Evolutionary conservation across 2,797 vertebrate species (phyloP).

Genomic region (Sternotherus odoratus): DNA sequence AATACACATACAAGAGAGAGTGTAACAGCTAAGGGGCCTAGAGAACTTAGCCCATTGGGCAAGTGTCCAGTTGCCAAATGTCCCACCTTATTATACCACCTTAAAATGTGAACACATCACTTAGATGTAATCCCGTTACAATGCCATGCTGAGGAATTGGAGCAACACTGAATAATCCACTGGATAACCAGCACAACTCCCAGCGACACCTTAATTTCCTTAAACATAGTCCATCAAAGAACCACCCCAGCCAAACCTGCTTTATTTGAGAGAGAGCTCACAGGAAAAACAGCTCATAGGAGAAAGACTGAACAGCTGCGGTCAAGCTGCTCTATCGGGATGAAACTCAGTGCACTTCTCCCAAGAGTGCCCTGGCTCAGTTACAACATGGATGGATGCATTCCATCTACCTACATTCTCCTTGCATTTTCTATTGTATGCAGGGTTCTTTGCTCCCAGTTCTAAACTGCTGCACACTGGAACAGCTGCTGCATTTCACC

Average conservation of each 20-base stretch:
- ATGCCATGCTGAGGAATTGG: background rate
- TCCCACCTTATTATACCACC: background rate
- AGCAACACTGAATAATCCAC: background rate
- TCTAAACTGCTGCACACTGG: too few species aligned
- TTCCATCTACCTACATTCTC: background rate
- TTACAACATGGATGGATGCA: background rate
- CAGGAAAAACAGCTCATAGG: too few species aligned
- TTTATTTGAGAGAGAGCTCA: accelerated
- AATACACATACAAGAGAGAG: accelerated
- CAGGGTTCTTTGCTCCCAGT: too few species aligned
- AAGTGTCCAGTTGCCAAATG: background rate
- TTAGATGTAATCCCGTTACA: background rate
- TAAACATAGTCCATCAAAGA: background rate
- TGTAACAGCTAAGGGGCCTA: accelerated
- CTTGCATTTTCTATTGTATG: too few species aligned
- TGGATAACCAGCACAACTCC: too few species aligned
- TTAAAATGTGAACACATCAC: background rate
- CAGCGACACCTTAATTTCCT: too few species aligned
- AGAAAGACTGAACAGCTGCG: background rate
- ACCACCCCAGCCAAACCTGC: background rate
- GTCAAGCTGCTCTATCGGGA: background rate
- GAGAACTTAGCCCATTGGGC: background rate
- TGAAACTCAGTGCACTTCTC: background rate
- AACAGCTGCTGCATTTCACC: too few species aligned
- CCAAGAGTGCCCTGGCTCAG: background rate